Evolutionary conservation across 2,113 vertebrate species (phyloP).

Genomic region (Tenebrosternarchus preto): DNA sequence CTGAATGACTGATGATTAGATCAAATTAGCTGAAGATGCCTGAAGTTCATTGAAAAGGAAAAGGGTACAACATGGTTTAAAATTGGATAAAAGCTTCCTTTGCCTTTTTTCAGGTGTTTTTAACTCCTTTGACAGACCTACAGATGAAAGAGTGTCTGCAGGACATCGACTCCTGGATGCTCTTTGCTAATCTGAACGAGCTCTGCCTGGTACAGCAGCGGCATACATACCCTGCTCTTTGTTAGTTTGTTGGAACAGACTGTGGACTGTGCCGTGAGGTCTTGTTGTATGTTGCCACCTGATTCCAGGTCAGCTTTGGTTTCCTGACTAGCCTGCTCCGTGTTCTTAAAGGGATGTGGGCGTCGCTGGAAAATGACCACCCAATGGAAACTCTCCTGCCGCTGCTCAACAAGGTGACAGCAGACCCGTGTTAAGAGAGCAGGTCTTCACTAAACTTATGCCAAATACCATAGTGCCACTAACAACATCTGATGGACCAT

Average conservation of each 20-base stretch:
- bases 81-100: too few species aligned
- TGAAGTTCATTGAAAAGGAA: neutral
- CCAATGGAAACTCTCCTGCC: constrained; percentile 71
- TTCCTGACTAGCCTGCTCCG: constrained; percentile 81
- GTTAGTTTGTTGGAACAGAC: neutral
- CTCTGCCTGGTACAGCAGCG: constrained; percentile 80
- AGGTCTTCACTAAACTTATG: neutral
- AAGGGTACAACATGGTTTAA: neutral
- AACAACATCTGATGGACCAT: neutral
- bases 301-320: constrained; percentile 79
- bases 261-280: neutral
- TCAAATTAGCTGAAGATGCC: neutral
- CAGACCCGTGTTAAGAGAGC: neutral
- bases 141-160: constrained; percentile 78
- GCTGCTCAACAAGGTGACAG: constrained; percentile 78
- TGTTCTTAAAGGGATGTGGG: constrained; percentile 72
- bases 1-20: too few species aligned
- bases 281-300: neutral
- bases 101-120: constrained; percentile 80
- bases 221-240: neutral
- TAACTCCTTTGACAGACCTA: constrained; percentile 78
- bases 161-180: constrained; percentile 82
- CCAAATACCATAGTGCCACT: too few species aligned
- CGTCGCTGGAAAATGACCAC: constrained; percentile 55
- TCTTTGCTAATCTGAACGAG: constrained; percentile 88